These are phyloP conservation scores for Elysia crispata DNA, from an alignment of 2,888 invertebrate genomes.

Conservation along the genomic window DNA sequence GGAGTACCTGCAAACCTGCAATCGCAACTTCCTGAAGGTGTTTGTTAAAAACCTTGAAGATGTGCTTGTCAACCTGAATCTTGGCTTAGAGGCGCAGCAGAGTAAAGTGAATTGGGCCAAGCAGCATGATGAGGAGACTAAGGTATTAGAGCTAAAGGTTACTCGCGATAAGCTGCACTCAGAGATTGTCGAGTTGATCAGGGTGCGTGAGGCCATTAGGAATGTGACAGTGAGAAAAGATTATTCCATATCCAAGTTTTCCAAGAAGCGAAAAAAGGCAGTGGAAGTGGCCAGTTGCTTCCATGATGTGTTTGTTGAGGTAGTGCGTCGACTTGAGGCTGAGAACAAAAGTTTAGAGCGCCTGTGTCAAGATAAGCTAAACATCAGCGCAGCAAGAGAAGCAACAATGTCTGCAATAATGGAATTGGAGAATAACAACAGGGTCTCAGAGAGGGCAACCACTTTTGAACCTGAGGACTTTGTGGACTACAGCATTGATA, in stretches of 20 bases:
- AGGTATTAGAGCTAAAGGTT: constrained; percentile 5
- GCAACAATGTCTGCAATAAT: constrained; percentile 31
- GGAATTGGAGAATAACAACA: constrained; percentile 27
- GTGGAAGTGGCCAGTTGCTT: constrained; percentile 35
- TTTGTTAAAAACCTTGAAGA: constrained; percentile 36
- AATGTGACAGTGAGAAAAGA: constrained; percentile 36
- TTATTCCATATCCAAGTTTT: neutral
- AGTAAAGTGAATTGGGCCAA: constrained; percentile 49
- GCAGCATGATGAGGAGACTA: neutral
- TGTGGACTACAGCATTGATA: constrained; percentile 28
- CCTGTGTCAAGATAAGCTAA: constrained; percentile 38
- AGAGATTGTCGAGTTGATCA: constrained; percentile 18
- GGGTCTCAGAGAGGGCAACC: constrained; percentile 36
- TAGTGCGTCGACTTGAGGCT: constrained; percentile 20
- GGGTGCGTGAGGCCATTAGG: constrained; percentile 40
- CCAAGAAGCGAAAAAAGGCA: constrained; percentile 22
- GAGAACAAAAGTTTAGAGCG: neutral
- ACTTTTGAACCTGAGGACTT: constrained; percentile 45
- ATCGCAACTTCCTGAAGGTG: constrained; percentile 29
- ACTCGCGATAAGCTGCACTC: constrained; percentile 16
- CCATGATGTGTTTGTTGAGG: constrained; percentile 46
- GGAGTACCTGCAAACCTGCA: constrained; percentile 39
- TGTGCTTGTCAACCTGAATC: constrained; percentile 28
- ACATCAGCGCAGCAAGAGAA: constrained; percentile 43
- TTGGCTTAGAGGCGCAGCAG: constrained; percentile 40